Evolutionary conservation across 2,113 vertebrate species (phyloP).

Genomic region (Anoplopoma fimbria): DNA sequence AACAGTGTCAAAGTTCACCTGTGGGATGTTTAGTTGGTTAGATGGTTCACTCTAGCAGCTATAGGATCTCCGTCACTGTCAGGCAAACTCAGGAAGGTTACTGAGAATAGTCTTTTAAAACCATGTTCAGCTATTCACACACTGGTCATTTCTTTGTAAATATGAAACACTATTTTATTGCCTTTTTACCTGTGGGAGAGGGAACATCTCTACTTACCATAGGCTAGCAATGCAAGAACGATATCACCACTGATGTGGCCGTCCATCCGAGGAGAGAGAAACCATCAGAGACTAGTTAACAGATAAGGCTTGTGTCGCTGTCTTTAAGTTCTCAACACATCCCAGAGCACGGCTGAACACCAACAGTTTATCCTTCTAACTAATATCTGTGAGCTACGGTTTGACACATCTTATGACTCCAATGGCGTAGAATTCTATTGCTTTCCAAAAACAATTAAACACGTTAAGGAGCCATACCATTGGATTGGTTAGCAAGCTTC

Average conservation of each 20-base stretch:
- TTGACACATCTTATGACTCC: neutral
- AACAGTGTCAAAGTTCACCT: conserved; percentile 47
- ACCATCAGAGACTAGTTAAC: conserved; percentile 26
- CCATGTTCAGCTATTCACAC: conserved; percentile 45
- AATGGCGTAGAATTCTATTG: neutral
- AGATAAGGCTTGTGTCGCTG: conserved; percentile 5
- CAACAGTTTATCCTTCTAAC: neutral
- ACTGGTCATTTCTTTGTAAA: conserved; percentile 65
- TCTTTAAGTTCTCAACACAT: conserved; percentile 12
- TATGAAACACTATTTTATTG: conserved; percentile 73
- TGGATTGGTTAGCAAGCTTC: neutral
- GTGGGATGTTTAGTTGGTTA: conserved; percentile 40
- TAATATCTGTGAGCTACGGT: neutral
- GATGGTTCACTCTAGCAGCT: conserved; percentile 59
- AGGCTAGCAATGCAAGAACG: conserved; percentile 59
- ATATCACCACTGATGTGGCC: conserved; percentile 49
- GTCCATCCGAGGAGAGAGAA: conserved; percentile 53
- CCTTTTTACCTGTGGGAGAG: conserved; percentile 43
- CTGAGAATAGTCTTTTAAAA: conserved; percentile 69
- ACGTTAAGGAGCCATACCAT: neutral
- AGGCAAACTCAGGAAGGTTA: conserved; percentile 77
- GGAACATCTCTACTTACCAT: conserved; percentile 36
- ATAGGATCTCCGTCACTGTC: conserved; percentile 67
- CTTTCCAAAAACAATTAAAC: neutral
- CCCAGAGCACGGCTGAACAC: neutral